Conservation (phyloP, 1,140 invertebrate species). For the Drosophila punjabiensis region DNA sequence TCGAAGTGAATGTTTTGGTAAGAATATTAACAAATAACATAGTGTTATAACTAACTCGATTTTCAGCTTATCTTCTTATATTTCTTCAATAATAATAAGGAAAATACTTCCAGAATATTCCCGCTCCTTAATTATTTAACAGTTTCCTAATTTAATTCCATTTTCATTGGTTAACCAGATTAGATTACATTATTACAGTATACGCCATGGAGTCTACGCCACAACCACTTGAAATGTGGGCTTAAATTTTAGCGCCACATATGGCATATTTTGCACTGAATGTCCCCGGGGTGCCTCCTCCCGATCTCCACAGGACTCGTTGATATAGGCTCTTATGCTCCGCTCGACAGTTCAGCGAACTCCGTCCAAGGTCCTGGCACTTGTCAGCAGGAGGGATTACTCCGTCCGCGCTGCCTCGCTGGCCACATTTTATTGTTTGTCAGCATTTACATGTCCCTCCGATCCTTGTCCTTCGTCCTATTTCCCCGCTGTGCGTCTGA, state of each 20-base stretch:
- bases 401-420: conserved; percentile 47
- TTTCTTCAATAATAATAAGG: neutral
- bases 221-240: conserved; percentile 12
- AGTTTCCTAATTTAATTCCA: too few species aligned
- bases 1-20: neutral
- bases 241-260: conserved; percentile 32
- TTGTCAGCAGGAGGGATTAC: conserved; percentile 63
- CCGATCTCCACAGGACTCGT: conserved; percentile 29
- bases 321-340: conserved; percentile 39
- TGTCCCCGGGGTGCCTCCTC: conserved; percentile 21
- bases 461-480: conserved; percentile 7
- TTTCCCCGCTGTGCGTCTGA: conserved; percentile 4
- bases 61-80: neutral
- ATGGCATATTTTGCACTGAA: neutral
- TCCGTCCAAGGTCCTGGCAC: conserved; percentile 35
- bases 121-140: neutral
- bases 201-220: conserved; percentile 10
- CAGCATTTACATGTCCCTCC: conserved; percentile 72
- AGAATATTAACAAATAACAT: neutral
- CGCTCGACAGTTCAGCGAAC: conserved; percentile 39
- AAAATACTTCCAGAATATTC: neutral
- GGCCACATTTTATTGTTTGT: conserved; percentile 62
- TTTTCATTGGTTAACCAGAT: neutral
- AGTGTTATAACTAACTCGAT: neutral
- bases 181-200: conserved; percentile 12